These are phyloP conservation scores for Montipora sp. DNA, from an alignment of 64 coral and sea anemone genomes.

Conservation along the genomic window DNA sequence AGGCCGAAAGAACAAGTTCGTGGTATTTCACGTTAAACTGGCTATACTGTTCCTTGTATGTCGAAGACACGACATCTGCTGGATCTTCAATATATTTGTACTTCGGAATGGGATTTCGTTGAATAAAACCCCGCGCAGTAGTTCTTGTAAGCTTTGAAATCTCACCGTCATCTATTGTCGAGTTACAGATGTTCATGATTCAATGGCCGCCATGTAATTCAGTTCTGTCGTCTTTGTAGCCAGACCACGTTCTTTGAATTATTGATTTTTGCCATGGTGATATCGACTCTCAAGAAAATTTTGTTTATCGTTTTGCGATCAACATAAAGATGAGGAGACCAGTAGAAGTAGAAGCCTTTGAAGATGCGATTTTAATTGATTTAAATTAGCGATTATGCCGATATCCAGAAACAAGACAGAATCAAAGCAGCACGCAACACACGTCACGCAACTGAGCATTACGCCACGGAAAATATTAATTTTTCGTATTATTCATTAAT, in stretches of 20 bases:
- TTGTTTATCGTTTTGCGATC: no score
- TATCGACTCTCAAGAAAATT: not conserved
- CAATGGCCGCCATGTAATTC: not conserved
- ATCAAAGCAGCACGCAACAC: no score
- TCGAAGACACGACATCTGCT: conserved; percentile 43
- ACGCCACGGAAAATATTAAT: no score
- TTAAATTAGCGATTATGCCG: no score
- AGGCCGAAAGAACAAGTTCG: not conserved
- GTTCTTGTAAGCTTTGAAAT: conserved; percentile 30
- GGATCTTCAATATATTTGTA: conserved; percentile 73
- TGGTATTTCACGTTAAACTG: conserved; percentile 54
- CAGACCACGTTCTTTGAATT: conserved; percentile 5
- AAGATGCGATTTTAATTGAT: no score
- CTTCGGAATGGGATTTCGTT: conserved; percentile 25
- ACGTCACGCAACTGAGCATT: no score
- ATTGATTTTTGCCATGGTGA: conserved; percentile 36
- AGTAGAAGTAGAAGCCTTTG: no score
- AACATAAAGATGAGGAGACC: no score
- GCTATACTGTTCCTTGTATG: conserved; percentile 58
- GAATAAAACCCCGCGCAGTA: conserved; percentile 35
- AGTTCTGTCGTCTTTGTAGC: not conserved
- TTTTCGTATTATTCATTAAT: no score
- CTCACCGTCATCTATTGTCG: conserved; percentile 34
- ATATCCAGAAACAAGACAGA: no score
- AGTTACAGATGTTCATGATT: not conserved